These are phyloP conservation scores for Forbesichthys papilliferus DNA, from an alignment of 2,113 vertebrate genomes.

Conservation along the genomic window DNA sequence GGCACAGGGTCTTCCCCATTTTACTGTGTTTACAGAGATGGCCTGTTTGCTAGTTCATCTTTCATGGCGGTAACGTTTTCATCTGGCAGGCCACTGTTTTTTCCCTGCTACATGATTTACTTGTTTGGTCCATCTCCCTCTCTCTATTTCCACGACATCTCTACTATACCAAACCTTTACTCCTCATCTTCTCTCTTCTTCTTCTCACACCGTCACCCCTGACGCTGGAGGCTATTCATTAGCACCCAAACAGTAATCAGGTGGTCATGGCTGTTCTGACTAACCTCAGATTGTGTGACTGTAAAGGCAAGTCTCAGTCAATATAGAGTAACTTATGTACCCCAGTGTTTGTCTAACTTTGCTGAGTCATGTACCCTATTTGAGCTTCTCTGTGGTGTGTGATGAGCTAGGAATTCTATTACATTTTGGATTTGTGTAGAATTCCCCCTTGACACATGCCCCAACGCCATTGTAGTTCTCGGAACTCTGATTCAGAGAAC, in stretches of 20 bases:
- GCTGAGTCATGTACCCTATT: too few relatives aligned
- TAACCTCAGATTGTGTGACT: constrained; percentile 1
- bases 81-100: constrained; percentile 5
- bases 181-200: neutral
- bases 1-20: constrained; percentile 10
- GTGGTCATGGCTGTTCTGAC: neutral
- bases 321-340: too few relatives aligned
- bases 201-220: neutral
- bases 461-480: neutral
- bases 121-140: neutral
- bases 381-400: too few relatives aligned
- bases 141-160: neutral
- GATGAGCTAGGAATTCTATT: too few relatives aligned
- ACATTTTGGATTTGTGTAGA: too few relatives aligned
- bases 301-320: too few relatives aligned
- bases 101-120: neutral
- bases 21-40: constrained; percentile 38
- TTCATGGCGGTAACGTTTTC: constrained; percentile 25
- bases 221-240: neutral
- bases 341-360: too few relatives aligned
- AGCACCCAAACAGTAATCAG: neutral
- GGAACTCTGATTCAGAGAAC: neutral
- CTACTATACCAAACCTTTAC: neutral
- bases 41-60: constrained; percentile 34
- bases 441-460: neutral